phyloP scores from a whole-genome alignment of 2,113 vertebrate genomes.

The Leuciscus idus region DNA sequence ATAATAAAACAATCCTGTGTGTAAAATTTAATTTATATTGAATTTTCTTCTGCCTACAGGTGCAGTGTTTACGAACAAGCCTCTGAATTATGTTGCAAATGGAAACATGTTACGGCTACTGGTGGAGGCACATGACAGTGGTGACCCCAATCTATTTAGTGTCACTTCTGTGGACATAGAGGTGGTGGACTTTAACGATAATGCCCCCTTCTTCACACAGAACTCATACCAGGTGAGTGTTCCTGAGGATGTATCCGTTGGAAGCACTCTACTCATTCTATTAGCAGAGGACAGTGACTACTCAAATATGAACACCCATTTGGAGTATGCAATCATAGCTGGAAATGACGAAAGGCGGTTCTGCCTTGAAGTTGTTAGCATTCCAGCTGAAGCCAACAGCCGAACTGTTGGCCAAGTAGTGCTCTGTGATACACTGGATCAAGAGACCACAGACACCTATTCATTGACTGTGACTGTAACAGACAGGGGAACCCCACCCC shows the following conservation, averaged over 20 bases:
- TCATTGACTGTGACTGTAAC: constrained; percentile 80
- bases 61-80: constrained; percentile 78
- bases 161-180: constrained; percentile 78
- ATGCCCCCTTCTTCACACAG: constrained; percentile 80
- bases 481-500: constrained; percentile 77
- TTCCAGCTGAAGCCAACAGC: constrained; percentile 67
- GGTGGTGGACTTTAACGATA: constrained; percentile 81
- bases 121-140: constrained; percentile 85
- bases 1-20: neutral
- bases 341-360: constrained; percentile 83
- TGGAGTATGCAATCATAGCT: constrained; percentile 81
- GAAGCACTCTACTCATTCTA: constrained; percentile 78
- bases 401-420: constrained; percentile 78
- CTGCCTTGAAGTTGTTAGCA: constrained; percentile 74
- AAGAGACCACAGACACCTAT: constrained; percentile 77
- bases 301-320: constrained; percentile 74
- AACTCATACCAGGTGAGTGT: constrained; percentile 78
- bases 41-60: constrained; percentile 74
- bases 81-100: constrained; percentile 70
- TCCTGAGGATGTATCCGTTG: constrained; percentile 76
- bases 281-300: constrained; percentile 81
- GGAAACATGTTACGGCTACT: constrained; percentile 77
- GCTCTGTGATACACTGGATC: constrained; percentile 80
- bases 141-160: constrained; percentile 77
- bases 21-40: neutral